These are phyloP conservation scores for Ceriagrion tenellum DNA, from an alignment of 2,888 invertebrate genomes.

Conservation along the genomic window DNA sequence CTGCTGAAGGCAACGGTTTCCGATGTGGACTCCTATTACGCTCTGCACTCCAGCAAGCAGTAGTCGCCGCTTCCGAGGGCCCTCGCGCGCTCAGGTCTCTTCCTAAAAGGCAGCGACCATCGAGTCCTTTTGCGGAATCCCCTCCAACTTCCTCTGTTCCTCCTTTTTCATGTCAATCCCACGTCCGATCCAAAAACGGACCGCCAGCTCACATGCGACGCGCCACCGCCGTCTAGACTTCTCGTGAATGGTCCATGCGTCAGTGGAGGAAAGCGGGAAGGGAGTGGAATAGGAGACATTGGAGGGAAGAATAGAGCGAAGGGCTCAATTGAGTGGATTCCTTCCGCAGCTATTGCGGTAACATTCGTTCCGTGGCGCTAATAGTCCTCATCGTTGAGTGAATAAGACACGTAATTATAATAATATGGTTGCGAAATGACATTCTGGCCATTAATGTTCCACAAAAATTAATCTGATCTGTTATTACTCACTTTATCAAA, in stretches of 20 bases:
- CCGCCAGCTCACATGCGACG: conserved; percentile 45
- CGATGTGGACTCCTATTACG: neutral
- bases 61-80: neutral
- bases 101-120: neutral
- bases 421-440: neutral
- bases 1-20: neutral
- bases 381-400: neutral
- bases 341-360: neutral
- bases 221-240: neutral
- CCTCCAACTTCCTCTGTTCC: neutral
- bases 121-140: neutral
- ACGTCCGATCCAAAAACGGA: conserved; percentile 41
- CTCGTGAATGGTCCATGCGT: conserved; percentile 42
- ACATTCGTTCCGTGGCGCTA: neutral
- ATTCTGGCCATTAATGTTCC: neutral
- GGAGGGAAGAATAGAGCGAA: neutral
- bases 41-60: neutral
- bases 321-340: neutral
- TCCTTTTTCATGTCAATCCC: neutral
- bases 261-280: neutral
- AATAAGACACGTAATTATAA: neutral
- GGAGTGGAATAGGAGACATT: neutral
- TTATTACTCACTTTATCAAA: neutral
- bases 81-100: neutral
- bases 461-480: neutral